A percentile compares a stretch with the other conserved stretches of the same genome.
Evolutionary conservation across 1,140 invertebrate species (phyloP).

Genomic region (Drosophila pallidifrons): DNA sequence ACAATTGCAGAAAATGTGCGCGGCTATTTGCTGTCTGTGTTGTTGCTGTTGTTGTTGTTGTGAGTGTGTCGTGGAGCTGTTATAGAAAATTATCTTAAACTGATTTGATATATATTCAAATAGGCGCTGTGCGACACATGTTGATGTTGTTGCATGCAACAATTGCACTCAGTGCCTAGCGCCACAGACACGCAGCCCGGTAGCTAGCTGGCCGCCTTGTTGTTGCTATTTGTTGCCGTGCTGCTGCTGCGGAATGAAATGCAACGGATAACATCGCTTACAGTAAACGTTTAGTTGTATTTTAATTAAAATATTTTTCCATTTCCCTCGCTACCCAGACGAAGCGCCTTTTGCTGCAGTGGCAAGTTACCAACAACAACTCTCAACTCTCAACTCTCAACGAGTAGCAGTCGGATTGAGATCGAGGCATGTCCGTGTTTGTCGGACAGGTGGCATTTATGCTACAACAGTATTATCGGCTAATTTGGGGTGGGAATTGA

Average conservation of each 20-base stretch:
- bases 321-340: constrained; percentile 49
- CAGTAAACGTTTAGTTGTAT: constrained; percentile 82
- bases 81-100: constrained; percentile 83
- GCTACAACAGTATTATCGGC: constrained; percentile 55
- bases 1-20: constrained; percentile 55
- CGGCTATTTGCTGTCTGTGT: constrained; percentile 46
- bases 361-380: constrained; percentile 23
- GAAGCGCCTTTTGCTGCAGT: constrained; percentile 4
- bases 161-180: constrained; percentile 57
- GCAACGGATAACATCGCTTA: constrained; percentile 74
- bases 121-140: constrained; percentile 80
- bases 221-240: constrained; percentile 13
- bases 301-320: constrained; percentile 82
- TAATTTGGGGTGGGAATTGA: constrained; percentile 70
- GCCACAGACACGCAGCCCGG: constrained; percentile 66
- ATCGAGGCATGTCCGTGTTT: constrained; percentile 68
- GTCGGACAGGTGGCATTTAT: constrained; percentile 43
- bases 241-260: constrained; percentile 10
- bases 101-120: constrained; percentile 84
- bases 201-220: constrained; percentile 45
- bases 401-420: constrained; percentile 49
- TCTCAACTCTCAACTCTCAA: background rate
- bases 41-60: constrained; percentile 32
- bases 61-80: constrained; percentile 53
- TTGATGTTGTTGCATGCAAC: constrained; percentile 79